Conservation (phyloP, 1,140 invertebrate genomes). For the Xylocopa sonorina region DNA sequence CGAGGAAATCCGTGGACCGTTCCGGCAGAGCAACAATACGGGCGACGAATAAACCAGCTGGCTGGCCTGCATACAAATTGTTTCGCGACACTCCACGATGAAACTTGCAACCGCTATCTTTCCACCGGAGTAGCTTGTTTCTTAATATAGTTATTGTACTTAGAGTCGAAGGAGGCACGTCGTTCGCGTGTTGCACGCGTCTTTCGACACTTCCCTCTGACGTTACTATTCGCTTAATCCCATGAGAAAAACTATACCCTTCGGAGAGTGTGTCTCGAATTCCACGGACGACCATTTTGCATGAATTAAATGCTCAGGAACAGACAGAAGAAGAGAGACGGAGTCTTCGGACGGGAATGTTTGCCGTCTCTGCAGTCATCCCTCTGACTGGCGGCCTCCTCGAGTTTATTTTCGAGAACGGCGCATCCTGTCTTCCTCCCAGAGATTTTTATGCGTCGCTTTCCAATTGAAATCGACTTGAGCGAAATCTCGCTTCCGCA, state of each 20-base stretch:
- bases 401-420: slow-evolving; percentile 42
- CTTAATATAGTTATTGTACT: not conserved
- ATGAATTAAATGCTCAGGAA: slow-evolving; percentile 1
- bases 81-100: not conserved
- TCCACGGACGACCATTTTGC: not conserved
- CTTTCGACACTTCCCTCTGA: not conserved
- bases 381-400: slow-evolving; percentile 15
- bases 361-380: slow-evolving; percentile 15
- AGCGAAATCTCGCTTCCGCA: slow-evolving; percentile 20
- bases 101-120: not conserved
- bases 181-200: not conserved
- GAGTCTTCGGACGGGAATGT: slow-evolving; percentile 27
- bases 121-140: too few relatives aligned
- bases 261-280: not conserved
- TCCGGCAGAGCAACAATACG: not conserved
- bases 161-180: not conserved
- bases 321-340: not conserved
- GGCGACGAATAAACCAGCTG: not conserved
- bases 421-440: not conserved
- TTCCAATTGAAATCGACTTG: slow-evolving; percentile 53
- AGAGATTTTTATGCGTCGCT: slow-evolving; percentile 38
- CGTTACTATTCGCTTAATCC: too few relatives aligned
- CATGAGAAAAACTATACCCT: not conserved
- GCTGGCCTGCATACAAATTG: not conserved
- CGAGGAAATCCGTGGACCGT: not conserved